phyloP scores from a whole-genome alignment of 1,140 invertebrate genomes.

The Andrena cerasifolii region DNA sequence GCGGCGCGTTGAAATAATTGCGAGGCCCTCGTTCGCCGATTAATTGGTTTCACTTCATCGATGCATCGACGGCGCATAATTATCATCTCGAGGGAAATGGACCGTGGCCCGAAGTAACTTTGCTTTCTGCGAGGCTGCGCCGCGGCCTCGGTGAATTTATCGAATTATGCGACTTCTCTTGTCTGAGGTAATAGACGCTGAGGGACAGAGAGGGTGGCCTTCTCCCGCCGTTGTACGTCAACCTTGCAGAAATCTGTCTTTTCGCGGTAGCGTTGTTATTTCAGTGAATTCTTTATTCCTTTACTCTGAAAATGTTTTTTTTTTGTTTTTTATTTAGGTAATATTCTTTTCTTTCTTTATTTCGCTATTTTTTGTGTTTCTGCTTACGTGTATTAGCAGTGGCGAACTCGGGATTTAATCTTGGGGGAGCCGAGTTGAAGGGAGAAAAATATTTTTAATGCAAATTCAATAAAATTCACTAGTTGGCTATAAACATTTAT shows the following conservation, averaged over 20 bases:
- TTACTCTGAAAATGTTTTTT: too few species aligned
- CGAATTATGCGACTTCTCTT: constrained; percentile 45
- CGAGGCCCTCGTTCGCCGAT: constrained; percentile 12
- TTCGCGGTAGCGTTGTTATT: too few species aligned
- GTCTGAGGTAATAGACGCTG: constrained; percentile 9
- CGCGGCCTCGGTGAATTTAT: constrained; percentile 61
- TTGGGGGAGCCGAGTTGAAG: too few species aligned
- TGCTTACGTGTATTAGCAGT: too few species aligned
- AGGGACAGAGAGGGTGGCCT: not conserved
- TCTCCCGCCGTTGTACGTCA: not conserved
- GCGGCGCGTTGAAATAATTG: constrained; percentile 2
- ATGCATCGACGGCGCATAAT: constrained; percentile 5
- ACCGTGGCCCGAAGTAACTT: constrained; percentile 35
- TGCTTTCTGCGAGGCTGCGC: constrained; percentile 34
- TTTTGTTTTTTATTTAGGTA: too few species aligned
- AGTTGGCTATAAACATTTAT: too few species aligned
- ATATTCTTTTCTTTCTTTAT: too few species aligned
- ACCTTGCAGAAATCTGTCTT: not conserved
- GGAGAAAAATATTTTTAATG: too few species aligned
- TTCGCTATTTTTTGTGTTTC: too few species aligned
- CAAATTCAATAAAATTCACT: too few species aligned
- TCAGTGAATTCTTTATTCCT: too few species aligned
- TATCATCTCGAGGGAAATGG: constrained; percentile 12
- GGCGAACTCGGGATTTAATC: too few species aligned
- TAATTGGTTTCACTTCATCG: constrained; percentile 32